Conservation (phyloP, 1,140 invertebrate genomes). For the Aphis gossypii region DNA sequence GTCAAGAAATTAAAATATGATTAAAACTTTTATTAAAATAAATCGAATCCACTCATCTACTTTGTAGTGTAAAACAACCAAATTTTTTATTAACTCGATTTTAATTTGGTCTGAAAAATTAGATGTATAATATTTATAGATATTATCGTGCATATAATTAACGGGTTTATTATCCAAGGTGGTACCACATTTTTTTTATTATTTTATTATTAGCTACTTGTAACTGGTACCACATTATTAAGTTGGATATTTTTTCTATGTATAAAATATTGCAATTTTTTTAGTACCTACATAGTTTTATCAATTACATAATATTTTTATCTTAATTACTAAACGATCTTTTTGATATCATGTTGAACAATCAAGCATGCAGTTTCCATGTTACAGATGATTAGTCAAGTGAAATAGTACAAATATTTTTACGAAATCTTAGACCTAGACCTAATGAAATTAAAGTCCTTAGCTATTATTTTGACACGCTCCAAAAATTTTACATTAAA, state of each 20-base stretch:
- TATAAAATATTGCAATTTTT: background rate
- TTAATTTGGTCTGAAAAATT: background rate
- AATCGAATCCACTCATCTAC: background rate
- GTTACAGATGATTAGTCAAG: slow-evolving; percentile 56
- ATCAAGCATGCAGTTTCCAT: slow-evolving; percentile 50
- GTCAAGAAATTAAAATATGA: background rate
- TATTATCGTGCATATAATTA: background rate
- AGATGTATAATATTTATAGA: background rate
- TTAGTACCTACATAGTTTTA: too few species aligned
- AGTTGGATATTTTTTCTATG: background rate
- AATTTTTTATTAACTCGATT: background rate
- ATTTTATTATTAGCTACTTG: background rate
- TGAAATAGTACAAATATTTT: slow-evolving; percentile 34
- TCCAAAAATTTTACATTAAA: slow-evolving; percentile 19
- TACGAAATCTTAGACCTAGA: slow-evolving; percentile 46
- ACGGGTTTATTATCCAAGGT: background rate
- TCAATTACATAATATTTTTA: slow-evolving; percentile 11
- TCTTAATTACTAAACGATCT: slow-evolving; percentile 40
- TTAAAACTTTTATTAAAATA: background rate
- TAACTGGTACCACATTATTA: background rate
- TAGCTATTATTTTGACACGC: slow-evolving; percentile 31
- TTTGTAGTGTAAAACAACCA: background rate
- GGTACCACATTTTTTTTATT: background rate
- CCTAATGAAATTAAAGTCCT: slow-evolving; percentile 52
- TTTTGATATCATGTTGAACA: slow-evolving; percentile 37